These are phyloP conservation scores for Champsocephalus esox DNA, from an alignment of 2,797 vertebrate species.

Conservation along the genomic window DNA sequence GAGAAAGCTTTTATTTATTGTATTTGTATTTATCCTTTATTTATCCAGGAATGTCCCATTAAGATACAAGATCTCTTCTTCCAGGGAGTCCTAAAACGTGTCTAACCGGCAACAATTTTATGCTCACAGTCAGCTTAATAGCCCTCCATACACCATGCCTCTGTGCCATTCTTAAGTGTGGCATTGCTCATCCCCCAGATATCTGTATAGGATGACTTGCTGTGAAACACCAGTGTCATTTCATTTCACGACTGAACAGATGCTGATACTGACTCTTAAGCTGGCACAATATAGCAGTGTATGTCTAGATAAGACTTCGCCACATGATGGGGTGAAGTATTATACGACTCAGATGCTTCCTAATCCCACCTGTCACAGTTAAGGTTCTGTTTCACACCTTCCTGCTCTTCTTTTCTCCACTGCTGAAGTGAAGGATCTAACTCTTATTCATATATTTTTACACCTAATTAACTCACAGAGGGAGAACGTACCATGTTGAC, in stretches of 20 bases:
- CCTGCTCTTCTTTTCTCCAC: slow-evolving; percentile 49
- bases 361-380: slow-evolving; percentile 69
- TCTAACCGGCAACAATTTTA: neutral
- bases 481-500: slow-evolving; percentile 74
- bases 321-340: slow-evolving; percentile 60
- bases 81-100: neutral
- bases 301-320: slow-evolving; percentile 62
- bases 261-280: slow-evolving; percentile 62
- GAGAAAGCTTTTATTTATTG: neutral
- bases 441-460: slow-evolving; percentile 80
- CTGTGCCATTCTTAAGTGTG: slow-evolving; percentile 27
- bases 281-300: slow-evolving; percentile 47
- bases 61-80: no score
- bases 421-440: slow-evolving; percentile 58
- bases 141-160: slow-evolving; percentile 5
- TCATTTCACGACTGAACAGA: slow-evolving; percentile 67
- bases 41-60: no score
- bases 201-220: slow-evolving; percentile 42
- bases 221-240: slow-evolving; percentile 49
- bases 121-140: neutral
- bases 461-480: slow-evolving; percentile 80
- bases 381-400: slow-evolving; percentile 65
- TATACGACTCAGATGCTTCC: slow-evolving; percentile 45
- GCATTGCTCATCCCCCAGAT: slow-evolving; percentile 34
- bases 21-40: no score